Conservation (phyloP, 30 jellyfish, hydroid and myxozoan genomes). For the Hydractinia echinata region DNA sequence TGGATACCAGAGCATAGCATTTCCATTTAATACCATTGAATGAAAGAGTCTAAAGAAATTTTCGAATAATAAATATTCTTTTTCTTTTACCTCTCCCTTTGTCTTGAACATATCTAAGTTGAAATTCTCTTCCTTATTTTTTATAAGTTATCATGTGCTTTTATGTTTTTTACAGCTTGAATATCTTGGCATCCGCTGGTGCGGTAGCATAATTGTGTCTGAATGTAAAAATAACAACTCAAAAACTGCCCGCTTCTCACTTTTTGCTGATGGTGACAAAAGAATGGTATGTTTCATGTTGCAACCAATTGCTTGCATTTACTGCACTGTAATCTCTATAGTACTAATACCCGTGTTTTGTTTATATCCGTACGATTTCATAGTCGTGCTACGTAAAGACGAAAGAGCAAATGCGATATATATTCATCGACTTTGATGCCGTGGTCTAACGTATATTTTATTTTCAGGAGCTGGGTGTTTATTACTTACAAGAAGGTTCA, state of each 20-base stretch:
- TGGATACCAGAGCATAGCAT: no score
- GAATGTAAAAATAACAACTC: conserved; percentile 5
- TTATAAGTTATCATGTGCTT: no score
- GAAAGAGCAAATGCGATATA: no score
- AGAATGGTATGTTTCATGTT: background rate
- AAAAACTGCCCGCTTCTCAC: conserved; percentile 19
- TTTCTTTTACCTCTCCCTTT: no score
- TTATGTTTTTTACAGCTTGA: conserved; percentile 12
- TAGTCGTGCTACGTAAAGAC: background rate
- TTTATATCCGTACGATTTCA: background rate
- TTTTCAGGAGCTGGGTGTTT: conserved; percentile 48
- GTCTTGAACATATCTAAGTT: no score
- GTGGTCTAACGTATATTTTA: no score
- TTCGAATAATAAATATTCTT: no score
- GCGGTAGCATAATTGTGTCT: conserved; percentile 44
- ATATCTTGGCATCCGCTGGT: conserved; percentile 64
- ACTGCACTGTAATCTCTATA: background rate
- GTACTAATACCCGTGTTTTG: background rate
- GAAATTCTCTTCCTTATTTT: no score
- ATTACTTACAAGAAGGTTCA: conserved; percentile 46
- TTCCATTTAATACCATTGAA: no score
- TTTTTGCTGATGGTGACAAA: conserved; percentile 3
- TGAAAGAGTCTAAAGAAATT: no score
- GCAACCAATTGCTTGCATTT: background rate
- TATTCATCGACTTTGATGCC: no score